Base-by-base conservation (phyloP, 2,888 invertebrate species). In the Lampropteryx suffumata region DNA sequence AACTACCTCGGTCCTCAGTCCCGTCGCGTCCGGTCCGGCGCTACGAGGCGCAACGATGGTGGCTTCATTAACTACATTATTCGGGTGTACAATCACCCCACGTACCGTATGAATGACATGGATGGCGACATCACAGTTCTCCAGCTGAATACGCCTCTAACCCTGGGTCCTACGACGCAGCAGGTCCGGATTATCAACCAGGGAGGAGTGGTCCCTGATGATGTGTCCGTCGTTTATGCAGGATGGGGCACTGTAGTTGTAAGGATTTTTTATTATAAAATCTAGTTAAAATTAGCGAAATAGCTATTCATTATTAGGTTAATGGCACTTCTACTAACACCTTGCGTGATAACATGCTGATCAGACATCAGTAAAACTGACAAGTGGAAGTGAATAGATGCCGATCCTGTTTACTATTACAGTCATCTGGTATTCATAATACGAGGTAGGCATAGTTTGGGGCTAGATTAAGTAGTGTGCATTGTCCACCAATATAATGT, bases 161-260 rank as follows among this genome's bases (percentile, higher is more conserved):
- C 0, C 1, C 53, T 55, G 9, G 57, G 59, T 4, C 30, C 37
- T 0, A 55, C 10, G 0, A 47, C 67, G 8, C 10, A 44, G 2
- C 64, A 54, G 13, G 59, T 33, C 0, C 0, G 9, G 0, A 68
- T 73, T 21, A 17, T 62, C 4, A 58, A 47, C 27, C 39, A 64
- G n/a, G 64, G 63, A 0, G 42, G 55, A 3, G 3, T 34, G 0
- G 21, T 71, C 9, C 17, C 17, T 17, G 17, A 17, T 17, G 17
- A 17, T 17, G 17, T 44, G 1, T 61, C 71, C 0, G 76, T 76
- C 0, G 50, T 65, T 0, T 69, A 71, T 26, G 68, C 70, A 32
- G 77, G 78, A 4, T 78, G 77, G 76, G 76, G 77, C 0, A 14
- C 53, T 0, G 61, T 59, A 13, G 3, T 46, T 7, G 75, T 76